Conservation (phyloP, 2,113 vertebrate species). For the Vidua macroura region DNA sequence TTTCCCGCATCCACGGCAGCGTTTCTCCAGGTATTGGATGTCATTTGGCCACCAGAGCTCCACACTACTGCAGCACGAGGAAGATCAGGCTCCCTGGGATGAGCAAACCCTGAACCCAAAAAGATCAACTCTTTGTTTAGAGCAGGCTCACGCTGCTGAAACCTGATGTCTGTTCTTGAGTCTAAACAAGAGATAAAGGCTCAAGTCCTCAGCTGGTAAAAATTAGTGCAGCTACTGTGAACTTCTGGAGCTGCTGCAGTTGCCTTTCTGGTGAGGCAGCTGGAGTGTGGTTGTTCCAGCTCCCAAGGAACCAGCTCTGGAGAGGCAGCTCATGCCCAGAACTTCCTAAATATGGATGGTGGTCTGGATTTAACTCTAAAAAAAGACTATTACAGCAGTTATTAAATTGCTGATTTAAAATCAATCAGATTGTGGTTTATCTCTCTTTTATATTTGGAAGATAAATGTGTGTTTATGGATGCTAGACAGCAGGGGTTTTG, state of each 20-base stretch:
- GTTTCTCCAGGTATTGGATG: background rate
- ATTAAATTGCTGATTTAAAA: background rate
- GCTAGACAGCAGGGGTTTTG: background rate
- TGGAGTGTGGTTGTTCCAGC: background rate
- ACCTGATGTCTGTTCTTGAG: background rate
- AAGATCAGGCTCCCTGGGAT: rapidly evolving
- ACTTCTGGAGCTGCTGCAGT: background rate
- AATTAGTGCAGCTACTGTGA: slow-evolving; percentile 28
- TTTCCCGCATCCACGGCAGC: background rate
- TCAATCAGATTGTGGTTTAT: background rate
- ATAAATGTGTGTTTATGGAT: background rate
- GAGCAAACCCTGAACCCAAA: background rate
- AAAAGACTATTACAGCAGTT: background rate
- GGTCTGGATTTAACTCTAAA: background rate
- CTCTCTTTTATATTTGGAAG: background rate
- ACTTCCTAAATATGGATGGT: background rate
- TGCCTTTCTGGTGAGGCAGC: background rate
- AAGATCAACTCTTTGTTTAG: background rate
- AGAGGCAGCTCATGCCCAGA: background rate
- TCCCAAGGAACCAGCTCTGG: background rate
- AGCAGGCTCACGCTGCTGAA: background rate
- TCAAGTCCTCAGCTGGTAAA: slow-evolving; percentile 33
- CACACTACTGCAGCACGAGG: rapidly evolving
- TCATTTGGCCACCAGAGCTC: background rate
- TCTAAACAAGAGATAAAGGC: slow-evolving; percentile 38